Conservation (phyloP, 2,113 vertebrate genomes). For the Marmota flaviventris region DNA sequence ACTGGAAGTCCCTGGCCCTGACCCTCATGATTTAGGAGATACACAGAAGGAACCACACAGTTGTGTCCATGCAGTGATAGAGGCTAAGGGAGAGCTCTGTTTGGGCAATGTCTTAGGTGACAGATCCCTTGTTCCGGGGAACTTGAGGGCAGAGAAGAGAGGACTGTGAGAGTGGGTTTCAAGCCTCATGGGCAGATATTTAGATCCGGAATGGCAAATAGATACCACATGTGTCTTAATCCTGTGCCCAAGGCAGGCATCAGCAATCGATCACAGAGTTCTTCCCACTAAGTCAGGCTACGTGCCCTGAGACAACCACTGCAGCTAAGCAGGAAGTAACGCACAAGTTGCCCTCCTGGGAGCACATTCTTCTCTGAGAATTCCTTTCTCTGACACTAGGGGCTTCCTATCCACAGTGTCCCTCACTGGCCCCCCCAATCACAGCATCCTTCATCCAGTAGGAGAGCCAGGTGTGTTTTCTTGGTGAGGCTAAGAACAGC, state of each 20-base stretch:
- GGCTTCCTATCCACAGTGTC: background rate
- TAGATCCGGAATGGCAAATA: background rate
- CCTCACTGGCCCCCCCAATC: fast-evolving
- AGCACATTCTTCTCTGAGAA: background rate
- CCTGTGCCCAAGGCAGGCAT: background rate
- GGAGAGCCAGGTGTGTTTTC: background rate
- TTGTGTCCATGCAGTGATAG: too few species aligned
- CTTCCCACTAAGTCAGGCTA: background rate
- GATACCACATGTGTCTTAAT: background rate
- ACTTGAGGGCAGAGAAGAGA: background rate
- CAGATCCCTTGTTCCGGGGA: background rate
- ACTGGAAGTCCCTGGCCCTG: background rate
- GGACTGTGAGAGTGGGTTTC: background rate
- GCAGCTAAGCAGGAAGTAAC: background rate
- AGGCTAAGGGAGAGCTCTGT: background rate
- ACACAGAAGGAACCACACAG: fast-evolving
- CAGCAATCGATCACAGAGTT: background rate
- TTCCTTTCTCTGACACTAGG: background rate
- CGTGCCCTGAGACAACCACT: background rate
- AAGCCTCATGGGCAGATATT: background rate
- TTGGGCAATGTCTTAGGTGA: background rate
- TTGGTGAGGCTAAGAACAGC: background rate
- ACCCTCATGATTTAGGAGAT: background rate
- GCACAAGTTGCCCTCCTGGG: background rate
- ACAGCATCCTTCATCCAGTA: background rate